Conservation (phyloP, 2,797 vertebrate genomes). For the Eulemur coronatus region DNA sequence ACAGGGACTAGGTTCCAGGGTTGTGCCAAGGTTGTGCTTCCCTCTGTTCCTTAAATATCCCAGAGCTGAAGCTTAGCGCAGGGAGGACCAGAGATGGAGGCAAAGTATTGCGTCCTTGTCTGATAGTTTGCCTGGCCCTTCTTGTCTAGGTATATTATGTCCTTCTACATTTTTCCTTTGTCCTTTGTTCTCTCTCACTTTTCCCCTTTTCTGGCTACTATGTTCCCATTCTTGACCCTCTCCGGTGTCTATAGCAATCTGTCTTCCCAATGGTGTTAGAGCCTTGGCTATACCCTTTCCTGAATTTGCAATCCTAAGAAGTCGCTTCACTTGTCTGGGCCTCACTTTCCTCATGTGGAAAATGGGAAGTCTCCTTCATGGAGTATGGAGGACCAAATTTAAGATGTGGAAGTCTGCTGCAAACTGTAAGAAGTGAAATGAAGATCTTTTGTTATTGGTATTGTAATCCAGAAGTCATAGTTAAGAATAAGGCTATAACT, state of each 20-base stretch:
- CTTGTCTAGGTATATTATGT: neutral
- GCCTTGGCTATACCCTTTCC: neutral
- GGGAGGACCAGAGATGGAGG: accelerated
- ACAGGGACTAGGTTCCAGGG: accelerated
- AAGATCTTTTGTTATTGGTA: neutral
- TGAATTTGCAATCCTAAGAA: neutral
- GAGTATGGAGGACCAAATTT: neutral
- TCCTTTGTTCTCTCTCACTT: neutral
- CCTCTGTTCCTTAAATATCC: too few relatives aligned
- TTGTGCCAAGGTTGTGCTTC: too few relatives aligned
- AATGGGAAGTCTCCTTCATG: neutral
- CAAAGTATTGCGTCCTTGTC: accelerated
- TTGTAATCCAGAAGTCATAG: neutral
- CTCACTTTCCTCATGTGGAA: neutral
- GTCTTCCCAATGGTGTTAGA: neutral
- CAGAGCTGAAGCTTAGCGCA: accelerated
- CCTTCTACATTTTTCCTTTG: neutral
- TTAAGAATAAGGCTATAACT: neutral
- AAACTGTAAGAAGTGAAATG: neutral
- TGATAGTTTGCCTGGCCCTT: accelerated
- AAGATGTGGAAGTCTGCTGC: neutral
- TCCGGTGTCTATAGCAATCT: neutral
- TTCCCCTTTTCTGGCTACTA: neutral
- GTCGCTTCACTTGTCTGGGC: neutral
- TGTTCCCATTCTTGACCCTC: too few relatives aligned